Conservation (phyloP, 1,140 invertebrate species). For the Araneus ventricosus region DNA sequence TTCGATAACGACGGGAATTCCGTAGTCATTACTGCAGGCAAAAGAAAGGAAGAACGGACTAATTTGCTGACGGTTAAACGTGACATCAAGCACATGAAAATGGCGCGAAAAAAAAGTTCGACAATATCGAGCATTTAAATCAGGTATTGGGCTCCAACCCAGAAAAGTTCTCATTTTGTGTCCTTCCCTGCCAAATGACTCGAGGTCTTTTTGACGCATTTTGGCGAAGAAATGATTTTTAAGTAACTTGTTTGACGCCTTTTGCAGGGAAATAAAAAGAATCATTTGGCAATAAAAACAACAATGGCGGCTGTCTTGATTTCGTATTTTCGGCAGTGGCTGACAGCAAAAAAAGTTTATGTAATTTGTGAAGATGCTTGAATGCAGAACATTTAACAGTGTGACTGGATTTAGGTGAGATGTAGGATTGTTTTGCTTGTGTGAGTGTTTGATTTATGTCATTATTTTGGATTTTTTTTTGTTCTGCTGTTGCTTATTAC, state of each 20-base stretch:
- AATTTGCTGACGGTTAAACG: slow-evolving; percentile 37
- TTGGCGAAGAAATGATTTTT: slow-evolving; percentile 6
- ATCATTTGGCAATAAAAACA: background rate
- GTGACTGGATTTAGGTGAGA: background rate
- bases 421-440: no score
- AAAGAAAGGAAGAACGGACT: slow-evolving; percentile 25
- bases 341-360: background rate
- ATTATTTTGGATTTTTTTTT: no score
- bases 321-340: background rate
- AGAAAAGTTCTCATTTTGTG: slow-evolving; percentile 25
- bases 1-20: slow-evolving; percentile 42
- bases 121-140: slow-evolving; percentile 45
- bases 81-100: background rate
- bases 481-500: no score
- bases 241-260: slow-evolving; percentile 10
- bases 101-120: background rate
- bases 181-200: background rate
- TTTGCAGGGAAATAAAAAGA: background rate
- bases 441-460: no score
- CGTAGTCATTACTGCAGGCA: slow-evolving; percentile 37
- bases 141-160: slow-evolving; percentile 17
- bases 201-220: slow-evolving; percentile 1
- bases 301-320: background rate
- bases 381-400: background rate
- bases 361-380: background rate